Evolutionary conservation across 2,888 invertebrate genomes (phyloP), one percentile per base, ranked within the genome.

Genomic region (Lottia scabra): DNA sequence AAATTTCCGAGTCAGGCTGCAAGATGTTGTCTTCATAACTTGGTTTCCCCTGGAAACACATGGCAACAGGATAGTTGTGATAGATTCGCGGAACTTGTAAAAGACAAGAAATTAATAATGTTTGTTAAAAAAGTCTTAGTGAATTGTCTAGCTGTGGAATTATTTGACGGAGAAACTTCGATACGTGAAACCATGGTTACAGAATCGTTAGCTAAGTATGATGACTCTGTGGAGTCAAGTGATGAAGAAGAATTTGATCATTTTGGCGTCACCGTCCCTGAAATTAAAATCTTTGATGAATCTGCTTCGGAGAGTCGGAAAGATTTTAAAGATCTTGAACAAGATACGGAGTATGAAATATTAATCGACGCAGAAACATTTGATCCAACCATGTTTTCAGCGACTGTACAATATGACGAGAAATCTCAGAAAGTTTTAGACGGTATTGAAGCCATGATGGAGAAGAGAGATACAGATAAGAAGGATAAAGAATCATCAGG

Each of bases 401-500:
- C 38, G 23, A 23, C 46, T 43, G 30, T 56, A 23, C 38, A 48
- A 30, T 56, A 70, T 16, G n/a, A 62, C 13, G 56, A 65, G 10
- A 30, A 56, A 16, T 10, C 44, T 27, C 13, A 27, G 62, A 65
- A 38, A 62, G 70, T 71, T 30, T 43, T 23, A 65, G 62, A 30
- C 19, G 63, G 64, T 10, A 23, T 77, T n/a, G 65, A 75, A n/a
- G 72, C 74, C 16, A 70, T 80, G 4, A 66, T 46, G 46, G 71
- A 68, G 48, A 67, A 48, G 43, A 75, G 77, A 12, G 65, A 63
- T 38, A 38, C 71, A 26, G 73, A 72, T 12, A 62, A 70, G 65
- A 92, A 92, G 80, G 88, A 88, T 38, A 83, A 89, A 15, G 87
- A 90, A 0, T 89, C 90, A 70, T 90, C 91, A 0, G 91, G 91